Evolutionary conservation across 2,113 vertebrate species (phyloP).

Genomic region (Drymodes brunneopygia): DNA sequence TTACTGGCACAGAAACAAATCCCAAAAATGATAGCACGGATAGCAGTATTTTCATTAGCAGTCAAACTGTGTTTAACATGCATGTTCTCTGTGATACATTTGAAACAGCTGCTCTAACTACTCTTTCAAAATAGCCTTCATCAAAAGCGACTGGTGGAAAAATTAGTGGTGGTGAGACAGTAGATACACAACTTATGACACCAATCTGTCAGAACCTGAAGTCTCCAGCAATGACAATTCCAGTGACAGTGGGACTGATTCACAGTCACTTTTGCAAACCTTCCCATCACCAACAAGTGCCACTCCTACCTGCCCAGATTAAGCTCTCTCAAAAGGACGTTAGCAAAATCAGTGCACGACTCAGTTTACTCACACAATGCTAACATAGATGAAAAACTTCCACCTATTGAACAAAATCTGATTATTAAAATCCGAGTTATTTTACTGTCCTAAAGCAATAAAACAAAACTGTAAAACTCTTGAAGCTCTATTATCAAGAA

Average conservation of each 20-base stretch:
- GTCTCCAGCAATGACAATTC: background rate
- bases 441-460: background rate
- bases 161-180: background rate
- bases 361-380: background rate
- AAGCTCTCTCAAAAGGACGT: background rate
- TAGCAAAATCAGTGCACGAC: background rate
- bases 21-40: background rate
- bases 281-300: background rate
- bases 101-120: background rate
- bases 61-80: background rate
- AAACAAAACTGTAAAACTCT: background rate
- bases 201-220: background rate
- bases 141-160: slow-evolving; percentile 1
- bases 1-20: background rate
- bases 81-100: background rate
- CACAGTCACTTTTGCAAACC: background rate
- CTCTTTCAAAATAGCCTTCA: background rate
- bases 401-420: background rate
- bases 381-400: background rate
- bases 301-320: background rate
- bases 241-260: background rate
- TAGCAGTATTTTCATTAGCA: background rate
- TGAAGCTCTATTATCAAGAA: background rate
- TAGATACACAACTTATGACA: slow-evolving; percentile 10
- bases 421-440: background rate